These are phyloP conservation scores for Hydractinia echinata DNA, from an alignment of 30 jellyfish, hydroid and myxozoan species.

Conservation along the genomic window DNA sequence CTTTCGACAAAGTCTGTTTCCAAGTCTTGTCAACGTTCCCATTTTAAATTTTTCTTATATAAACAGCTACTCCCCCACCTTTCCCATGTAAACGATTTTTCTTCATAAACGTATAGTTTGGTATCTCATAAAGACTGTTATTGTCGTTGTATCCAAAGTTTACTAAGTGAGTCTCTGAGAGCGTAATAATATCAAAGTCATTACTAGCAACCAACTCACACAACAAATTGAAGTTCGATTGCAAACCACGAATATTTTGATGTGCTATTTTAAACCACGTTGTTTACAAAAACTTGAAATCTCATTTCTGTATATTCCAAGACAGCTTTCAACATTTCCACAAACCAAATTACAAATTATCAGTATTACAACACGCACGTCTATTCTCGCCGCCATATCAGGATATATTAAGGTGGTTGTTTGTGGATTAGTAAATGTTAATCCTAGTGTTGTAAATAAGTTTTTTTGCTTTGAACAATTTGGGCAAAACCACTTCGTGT, in stretches of 20 bases:
- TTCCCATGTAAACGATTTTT: no score
- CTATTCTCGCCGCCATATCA: conserved; percentile 14
- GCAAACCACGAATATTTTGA: background rate
- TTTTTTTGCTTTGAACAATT: no score
- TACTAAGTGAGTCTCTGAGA: conserved; percentile 3
- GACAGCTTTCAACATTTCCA: conserved; percentile 6
- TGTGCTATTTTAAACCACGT: background rate
- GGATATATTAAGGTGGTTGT: no score
- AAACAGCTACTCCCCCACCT: no score
- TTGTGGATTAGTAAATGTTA: no score
- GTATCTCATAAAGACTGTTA: background rate
- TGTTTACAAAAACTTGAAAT: no score
- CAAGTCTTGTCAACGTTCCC: background rate
- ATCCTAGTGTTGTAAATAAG: no score
- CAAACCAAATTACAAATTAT: background rate
- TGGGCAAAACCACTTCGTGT: no score
- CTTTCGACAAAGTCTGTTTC: background rate
- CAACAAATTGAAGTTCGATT: background rate
- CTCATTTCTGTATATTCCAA: background rate
- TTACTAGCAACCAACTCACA: background rate
- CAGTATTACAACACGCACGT: background rate
- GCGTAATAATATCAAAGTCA: background rate
- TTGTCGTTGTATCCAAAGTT: background rate
- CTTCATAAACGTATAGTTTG: no score
- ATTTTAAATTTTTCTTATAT: background rate